Base-by-base conservation (phyloP, 2,888 invertebrate species). In the Tuberolachnus salignus region DNA sequence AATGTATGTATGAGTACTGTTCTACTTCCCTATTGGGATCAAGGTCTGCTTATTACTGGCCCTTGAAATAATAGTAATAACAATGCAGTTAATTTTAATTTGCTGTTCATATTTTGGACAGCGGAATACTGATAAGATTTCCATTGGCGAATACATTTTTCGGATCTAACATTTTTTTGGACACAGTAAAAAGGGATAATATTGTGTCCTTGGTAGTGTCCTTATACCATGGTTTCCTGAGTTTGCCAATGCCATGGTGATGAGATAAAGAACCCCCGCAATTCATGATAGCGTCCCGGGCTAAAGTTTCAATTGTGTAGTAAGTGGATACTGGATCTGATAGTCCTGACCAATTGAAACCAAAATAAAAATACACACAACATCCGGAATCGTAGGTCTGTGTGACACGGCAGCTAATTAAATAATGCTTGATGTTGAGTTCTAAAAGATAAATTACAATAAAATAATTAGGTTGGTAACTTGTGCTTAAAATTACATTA, bases 311-410 rank as follows among this genome's bases (percentile, higher is more conserved):
- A 73, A 98, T 93, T 80, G 90, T 88, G 84, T 97, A 95, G 85
- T 95, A 97, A 0, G 92, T 88, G 8, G 88, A 87, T 0, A 96
- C 91, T 0, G 95, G 93, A 84, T 95, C 90, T 70, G 81, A 86
- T 69, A 85, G 81, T 21, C 87, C 87, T 0, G 84, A 84, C 82
- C 90, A 89, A 85, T 92, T 93, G 86, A 94, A 92, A 53, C 92
- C 93, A 88, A 98, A 94, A 88, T 97, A 94, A 87, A 95, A 94
- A 85, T 98, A 98, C 70, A 98, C 92, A 85, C 97, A 97, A 83
- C 97, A 97, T 0, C 99, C 99, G 0, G 95, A 92, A 85, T 99
- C 98, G 85, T 99, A 97, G 26, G 96, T 95, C 87, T 99, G 98
- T 11, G 98, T 98, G 11, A 98, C 93, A 0, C 95, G 89, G 83